Percentiles rank a stretch among this genome's conserved stretches.
Conservation (phyloP, 2,797 vertebrate genomes). For the Neoniphon sammara region DNA sequence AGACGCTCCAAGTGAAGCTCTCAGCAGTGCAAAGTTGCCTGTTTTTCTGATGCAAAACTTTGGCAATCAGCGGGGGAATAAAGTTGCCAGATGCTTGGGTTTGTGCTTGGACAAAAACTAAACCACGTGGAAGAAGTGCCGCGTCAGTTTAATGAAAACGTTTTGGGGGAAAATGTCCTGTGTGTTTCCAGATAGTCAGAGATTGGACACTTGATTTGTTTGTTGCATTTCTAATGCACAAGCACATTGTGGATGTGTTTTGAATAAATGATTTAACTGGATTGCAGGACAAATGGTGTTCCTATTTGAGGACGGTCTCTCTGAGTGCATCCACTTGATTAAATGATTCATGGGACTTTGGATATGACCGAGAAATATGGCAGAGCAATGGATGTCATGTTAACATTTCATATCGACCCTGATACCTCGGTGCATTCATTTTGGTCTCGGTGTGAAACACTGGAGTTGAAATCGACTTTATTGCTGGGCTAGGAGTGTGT, state of each 20-base stretch:
- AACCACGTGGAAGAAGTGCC: neutral
- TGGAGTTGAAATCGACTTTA: neutral
- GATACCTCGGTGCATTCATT: neutral
- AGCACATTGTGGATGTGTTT: neutral
- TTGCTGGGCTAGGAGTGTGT: neutral
- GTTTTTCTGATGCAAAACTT: neutral
- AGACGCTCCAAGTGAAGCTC: neutral
- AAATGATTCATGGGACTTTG: slow-evolving; percentile 56
- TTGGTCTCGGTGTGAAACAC: neutral
- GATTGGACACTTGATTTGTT: neutral
- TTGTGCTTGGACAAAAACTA: neutral
- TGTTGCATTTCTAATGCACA: slow-evolving; percentile 3
- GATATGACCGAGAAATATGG: slow-evolving; percentile 14
- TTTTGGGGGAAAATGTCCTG: neutral
- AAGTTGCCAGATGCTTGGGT: slow-evolving; percentile 34
- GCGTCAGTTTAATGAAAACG: neutral
- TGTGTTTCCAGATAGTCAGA: neutral
- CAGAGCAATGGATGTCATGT: slow-evolving; percentile 23
- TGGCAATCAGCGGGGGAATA: neutral
- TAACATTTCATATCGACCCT: slow-evolving; percentile 46
- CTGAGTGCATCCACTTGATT: slow-evolving; percentile 33
- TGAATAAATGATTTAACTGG: slow-evolving; percentile 48
- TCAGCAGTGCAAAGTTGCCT: neutral
- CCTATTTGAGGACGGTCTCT: slow-evolving; percentile 25
- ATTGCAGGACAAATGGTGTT: slow-evolving; percentile 27